Conservation (phyloP, 2,113 vertebrate genomes). For the Oryzias celebensis region DNA sequence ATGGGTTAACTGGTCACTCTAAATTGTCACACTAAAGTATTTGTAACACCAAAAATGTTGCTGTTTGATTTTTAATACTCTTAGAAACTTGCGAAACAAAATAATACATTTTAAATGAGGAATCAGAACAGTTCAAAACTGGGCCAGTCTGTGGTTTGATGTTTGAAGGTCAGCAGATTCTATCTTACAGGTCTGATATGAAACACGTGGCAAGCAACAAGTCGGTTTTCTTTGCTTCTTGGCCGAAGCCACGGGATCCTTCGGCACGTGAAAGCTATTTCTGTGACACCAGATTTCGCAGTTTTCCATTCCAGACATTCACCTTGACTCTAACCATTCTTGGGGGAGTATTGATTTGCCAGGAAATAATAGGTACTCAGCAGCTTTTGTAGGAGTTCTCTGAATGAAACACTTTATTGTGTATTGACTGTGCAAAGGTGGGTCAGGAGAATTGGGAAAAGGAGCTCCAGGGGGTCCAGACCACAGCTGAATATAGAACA, state of each 20-base stretch:
- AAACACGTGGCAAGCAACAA: neutral
- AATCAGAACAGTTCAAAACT: too few species aligned
- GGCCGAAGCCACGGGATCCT: conserved; percentile 5
- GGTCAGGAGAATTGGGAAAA: conserved; percentile 4
- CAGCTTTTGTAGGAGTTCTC: conserved; percentile 11
- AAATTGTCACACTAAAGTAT: too few species aligned
- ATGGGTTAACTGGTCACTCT: too few species aligned
- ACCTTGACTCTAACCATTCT: conserved; percentile 21
- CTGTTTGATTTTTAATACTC: too few species aligned
- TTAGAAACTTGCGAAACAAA: too few species aligned
- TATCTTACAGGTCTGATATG: neutral
- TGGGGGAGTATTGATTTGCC: conserved; percentile 5
- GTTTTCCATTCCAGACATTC: conserved; percentile 3
- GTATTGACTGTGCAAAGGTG: neutral
- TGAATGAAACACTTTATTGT: conserved; percentile 13
- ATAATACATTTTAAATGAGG: too few species aligned
- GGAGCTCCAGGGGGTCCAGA: neutral
- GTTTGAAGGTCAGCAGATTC: too few species aligned
- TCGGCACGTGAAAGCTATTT: conserved; percentile 9
- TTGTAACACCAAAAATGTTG: too few species aligned
- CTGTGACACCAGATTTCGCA: neutral
- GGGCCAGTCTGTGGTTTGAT: too few species aligned
- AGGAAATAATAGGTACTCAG: conserved; percentile 15
- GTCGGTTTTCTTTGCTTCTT: neutral
- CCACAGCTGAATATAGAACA: neutral